Conservation (phyloP, 2,113 vertebrate species). For the Uropsilus gracilis region DNA sequence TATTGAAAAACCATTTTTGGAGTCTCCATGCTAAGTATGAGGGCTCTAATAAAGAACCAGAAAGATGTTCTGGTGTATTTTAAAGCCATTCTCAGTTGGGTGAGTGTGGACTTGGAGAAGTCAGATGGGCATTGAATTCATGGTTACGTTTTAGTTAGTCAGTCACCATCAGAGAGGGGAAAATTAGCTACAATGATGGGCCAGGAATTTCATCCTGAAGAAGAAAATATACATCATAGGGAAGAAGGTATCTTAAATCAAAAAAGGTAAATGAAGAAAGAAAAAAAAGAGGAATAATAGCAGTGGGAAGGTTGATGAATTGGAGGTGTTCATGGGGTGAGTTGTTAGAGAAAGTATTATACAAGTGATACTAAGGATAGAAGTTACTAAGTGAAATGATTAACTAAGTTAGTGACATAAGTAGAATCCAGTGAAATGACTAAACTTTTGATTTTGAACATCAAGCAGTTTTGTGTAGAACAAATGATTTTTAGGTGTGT, state of each 20-base stretch:
- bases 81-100: background rate
- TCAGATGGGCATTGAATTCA: background rate
- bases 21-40: background rate
- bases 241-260: background rate
- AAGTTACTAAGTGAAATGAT: background rate
- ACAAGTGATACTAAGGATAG: background rate
- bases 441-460: conserved; percentile 30
- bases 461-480: background rate
- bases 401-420: background rate
- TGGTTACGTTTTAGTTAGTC: background rate
- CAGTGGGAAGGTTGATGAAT: background rate
- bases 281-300: background rate
- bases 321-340: background rate
- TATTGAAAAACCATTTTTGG: conserved; percentile 17
- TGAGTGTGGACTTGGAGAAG: background rate
- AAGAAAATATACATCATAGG: background rate
- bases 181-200: background rate
- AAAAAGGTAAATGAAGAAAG: background rate
- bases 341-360: background rate
- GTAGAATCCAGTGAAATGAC: background rate
- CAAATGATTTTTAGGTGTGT: background rate
- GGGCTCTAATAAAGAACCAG: background rate
- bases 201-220: background rate
- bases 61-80: no score
- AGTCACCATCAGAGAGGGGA: background rate